Base-by-base conservation (phyloP, 2,888 invertebrate species). In the Subacronicta megacephala region DNA sequence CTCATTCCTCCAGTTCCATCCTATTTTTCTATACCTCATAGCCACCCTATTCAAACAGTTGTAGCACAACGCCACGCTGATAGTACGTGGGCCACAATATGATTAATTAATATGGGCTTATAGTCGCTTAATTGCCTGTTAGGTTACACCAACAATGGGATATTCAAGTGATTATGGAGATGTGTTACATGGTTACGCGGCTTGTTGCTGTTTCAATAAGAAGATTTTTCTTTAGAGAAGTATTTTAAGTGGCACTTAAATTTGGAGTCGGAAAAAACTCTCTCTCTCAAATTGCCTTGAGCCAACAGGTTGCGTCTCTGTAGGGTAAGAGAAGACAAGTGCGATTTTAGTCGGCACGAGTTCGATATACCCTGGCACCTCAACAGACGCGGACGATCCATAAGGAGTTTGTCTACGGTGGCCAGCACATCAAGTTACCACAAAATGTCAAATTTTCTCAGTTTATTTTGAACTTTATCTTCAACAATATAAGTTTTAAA, bases 41-140 rank as follows among this genome's bases (percentile, higher is more conserved):
- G 85, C 60, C 68, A 69, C 80, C 77, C 77, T 81, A 86, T 33
- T 44, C 36, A 65, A 75, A 75, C 77, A 73, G 72, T 80, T 72
- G 72, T 82, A 83, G 83, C 81, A 83, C 81, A 84, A 76, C 82
- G 80, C 84, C 82, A 83, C 85, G 91, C 83, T 88, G 90, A 90
- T 80, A 81, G 81, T 81, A 87, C 88, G 92, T 93, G 89, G 92
- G 92, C 72, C 64, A 62, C 75, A 64, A 80, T 81, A 85, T 92
- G 92, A 93, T 92, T 89, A 90, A 92, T 91, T 81, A 85, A 82
- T 84, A 87, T 83, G 73, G 81, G 66, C 84, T 82, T 81, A 84
- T 80, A 85, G 80, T 81, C 82, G 75, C 81, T 90, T 91, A 91
- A 91, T 92, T 92, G 84, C 85, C 83, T 82, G 86, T 83, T 90